phyloP scores from a whole-genome alignment of 2,888 invertebrate genomes.

The Apoda limacodes region DNA sequence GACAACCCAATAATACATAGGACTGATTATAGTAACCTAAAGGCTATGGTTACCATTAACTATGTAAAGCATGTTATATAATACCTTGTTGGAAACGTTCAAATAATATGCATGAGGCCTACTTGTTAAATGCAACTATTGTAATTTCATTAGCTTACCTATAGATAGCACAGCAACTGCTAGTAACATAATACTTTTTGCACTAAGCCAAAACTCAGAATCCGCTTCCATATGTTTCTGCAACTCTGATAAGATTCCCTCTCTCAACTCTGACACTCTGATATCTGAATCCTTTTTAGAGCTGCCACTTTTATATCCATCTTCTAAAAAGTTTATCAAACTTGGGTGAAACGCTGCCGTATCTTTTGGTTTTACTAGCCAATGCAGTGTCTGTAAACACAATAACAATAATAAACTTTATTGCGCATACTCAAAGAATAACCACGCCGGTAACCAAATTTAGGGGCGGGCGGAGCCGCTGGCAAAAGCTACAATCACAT shows the following conservation, averaged over 20 bases:
- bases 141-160: constrained; percentile 40
- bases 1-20: too few relatives aligned
- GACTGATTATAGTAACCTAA: too few relatives aligned
- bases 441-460: too few relatives aligned
- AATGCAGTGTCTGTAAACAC: constrained; percentile 74
- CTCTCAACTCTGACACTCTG: constrained; percentile 76
- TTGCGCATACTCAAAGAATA: too few relatives aligned
- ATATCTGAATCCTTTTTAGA: constrained; percentile 79
- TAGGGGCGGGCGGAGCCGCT: too few relatives aligned
- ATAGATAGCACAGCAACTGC: constrained; percentile 78
- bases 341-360: constrained; percentile 85
- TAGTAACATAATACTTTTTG: constrained; percentile 74
- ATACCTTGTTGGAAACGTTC: neutral
- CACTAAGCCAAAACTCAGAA: constrained; percentile 75
- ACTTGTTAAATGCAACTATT: neutral
- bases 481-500: too few relatives aligned
- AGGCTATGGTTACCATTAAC: too few relatives aligned
- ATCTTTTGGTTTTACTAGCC: constrained; percentile 88
- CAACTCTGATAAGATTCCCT: constrained; percentile 72
- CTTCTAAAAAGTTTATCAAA: constrained; percentile 78
- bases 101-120: neutral
- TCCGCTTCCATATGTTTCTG: constrained; percentile 69
- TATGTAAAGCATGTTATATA: neutral
- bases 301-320: constrained; percentile 77
- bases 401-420: constrained; percentile 1